phyloP scores from a whole-genome alignment of 2,888 invertebrate species.

The Aphrophora alni region DNA sequence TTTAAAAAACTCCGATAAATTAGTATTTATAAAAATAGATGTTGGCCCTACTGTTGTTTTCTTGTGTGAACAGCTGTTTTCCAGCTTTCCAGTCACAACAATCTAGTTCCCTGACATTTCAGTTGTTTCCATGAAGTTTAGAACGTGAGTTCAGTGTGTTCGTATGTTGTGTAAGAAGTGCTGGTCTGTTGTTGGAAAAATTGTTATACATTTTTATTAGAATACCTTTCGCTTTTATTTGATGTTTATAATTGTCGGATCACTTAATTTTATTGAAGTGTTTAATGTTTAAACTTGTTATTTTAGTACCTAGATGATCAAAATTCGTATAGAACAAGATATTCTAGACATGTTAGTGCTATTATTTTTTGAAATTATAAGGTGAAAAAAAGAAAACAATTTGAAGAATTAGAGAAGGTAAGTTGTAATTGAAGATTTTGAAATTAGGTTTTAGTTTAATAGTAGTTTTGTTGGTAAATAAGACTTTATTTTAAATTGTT shows the following conservation, averaged over 20 bases:
- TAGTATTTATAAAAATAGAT: neutral
- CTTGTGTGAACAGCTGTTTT: neutral
- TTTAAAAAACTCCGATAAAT: neutral
- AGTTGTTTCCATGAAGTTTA: too few relatives aligned
- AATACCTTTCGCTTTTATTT: too few relatives aligned
- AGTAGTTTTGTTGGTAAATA: too few relatives aligned
- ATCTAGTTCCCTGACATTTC: neutral
- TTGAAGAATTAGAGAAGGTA: neutral
- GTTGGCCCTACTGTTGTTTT: neutral
- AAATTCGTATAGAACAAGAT: neutral
- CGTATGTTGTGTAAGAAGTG: too few relatives aligned
- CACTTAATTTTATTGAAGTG: neutral
- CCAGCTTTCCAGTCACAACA: neutral
- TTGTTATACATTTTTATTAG: too few relatives aligned
- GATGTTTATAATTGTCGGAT: too few relatives aligned
- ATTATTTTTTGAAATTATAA: neutral
- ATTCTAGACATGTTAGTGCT: neutral
- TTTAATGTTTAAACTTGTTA: neutral
- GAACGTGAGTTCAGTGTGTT: too few relatives aligned
- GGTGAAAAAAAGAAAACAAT: neutral
- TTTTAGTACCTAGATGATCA: neutral
- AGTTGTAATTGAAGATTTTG: too few relatives aligned
- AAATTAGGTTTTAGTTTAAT: too few relatives aligned
- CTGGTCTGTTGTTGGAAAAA: too few relatives aligned
- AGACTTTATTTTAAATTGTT: too few relatives aligned